These are phyloP conservation scores for Brachionus rubens DNA, from an alignment of 1,140 invertebrate species.

Conservation along the genomic window DNA sequence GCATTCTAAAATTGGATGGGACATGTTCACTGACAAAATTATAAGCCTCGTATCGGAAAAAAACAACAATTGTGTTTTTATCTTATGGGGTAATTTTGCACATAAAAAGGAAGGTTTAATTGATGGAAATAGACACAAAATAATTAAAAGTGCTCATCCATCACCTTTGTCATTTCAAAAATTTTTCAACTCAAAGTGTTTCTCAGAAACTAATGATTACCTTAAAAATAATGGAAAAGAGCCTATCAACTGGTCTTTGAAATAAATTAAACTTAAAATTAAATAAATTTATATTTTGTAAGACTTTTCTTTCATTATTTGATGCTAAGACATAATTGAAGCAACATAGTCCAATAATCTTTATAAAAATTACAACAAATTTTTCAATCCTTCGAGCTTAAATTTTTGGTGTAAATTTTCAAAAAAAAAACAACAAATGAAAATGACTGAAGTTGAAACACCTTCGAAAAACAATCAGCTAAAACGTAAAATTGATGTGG, in stretches of 20 bases:
- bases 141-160: constrained; percentile 32
- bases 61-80: constrained; percentile 1
- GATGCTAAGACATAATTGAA: too few species aligned
- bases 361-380: too few species aligned
- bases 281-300: background rate
- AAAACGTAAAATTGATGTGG: constrained; percentile 11
- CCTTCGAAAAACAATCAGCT: background rate
- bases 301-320: too few species aligned
- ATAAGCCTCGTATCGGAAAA: constrained; percentile 4
- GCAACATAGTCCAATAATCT: too few species aligned
- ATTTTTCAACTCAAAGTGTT: constrained; percentile 32
- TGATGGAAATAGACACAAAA: constrained; percentile 11
- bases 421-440: too few species aligned
- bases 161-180: constrained; percentile 26
- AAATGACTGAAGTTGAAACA: background rate
- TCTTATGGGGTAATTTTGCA: constrained; percentile 43
- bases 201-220: constrained; percentile 44
- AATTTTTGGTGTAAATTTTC: too few species aligned
- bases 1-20: constrained; percentile 39
- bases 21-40: background rate
- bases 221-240: background rate
- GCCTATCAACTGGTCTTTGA: constrained; percentile 16
- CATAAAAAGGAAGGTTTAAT: constrained; percentile 42
- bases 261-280: background rate
- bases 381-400: too few species aligned